These are phyloP conservation scores for Mastomys natalensis DNA, from an alignment of 2,113 vertebrate species.

Conservation along the genomic window DNA sequence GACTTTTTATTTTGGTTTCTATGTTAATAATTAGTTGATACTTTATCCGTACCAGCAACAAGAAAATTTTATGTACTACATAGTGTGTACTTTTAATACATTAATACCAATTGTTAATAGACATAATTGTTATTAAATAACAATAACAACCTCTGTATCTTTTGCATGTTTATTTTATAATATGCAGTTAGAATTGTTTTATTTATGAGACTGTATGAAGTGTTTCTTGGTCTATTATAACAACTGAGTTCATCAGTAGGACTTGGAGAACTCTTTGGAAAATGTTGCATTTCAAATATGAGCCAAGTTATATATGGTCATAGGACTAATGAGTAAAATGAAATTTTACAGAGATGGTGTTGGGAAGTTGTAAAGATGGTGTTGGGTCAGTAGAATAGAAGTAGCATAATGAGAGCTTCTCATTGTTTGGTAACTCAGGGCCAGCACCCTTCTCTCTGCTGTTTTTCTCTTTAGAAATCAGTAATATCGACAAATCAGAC, in stretches of 20 bases:
- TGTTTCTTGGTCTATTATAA: background rate
- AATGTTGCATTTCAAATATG: background rate
- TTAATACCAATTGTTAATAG: background rate
- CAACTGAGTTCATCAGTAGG: constrained; percentile 8
- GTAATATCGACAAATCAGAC: background rate
- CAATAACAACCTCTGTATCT: background rate
- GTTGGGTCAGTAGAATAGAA: background rate
- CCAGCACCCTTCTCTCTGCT: background rate
- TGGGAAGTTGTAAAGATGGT: background rate
- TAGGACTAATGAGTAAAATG: background rate
- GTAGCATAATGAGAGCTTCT: background rate
- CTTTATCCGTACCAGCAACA: constrained; percentile 29
- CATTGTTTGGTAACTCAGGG: background rate
- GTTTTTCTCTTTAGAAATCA: background rate
- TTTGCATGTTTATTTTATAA: constrained; percentile 31
- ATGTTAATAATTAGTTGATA: constrained; percentile 40
- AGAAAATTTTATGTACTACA: background rate
- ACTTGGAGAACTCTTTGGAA: constrained; percentile 11
- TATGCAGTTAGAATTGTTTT: constrained; percentile 9
- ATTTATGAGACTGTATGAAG: background rate
- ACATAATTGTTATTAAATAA: background rate
- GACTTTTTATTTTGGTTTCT: constrained; percentile 43
- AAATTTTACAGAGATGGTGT: background rate
- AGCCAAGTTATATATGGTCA: background rate
- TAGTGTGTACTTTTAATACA: constrained; percentile 17